phyloP scores from a whole-genome alignment of 2,888 invertebrate species.

The Slavum lentiscoides region DNA sequence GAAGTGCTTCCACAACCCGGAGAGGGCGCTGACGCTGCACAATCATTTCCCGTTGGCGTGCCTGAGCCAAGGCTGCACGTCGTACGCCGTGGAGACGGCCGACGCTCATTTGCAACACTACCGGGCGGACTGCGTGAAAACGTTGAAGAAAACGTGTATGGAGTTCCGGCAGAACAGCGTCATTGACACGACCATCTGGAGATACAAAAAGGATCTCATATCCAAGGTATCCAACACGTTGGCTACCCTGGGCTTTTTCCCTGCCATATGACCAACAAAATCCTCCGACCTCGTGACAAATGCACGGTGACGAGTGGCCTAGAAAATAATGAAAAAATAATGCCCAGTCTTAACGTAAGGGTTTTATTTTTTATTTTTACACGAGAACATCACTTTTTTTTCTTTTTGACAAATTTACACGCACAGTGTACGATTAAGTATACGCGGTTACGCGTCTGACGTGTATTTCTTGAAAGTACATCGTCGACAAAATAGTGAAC shows the following conservation, averaged over 20 bases:
- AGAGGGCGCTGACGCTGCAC: constrained; percentile 83
- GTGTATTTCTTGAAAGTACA: too few relatives aligned
- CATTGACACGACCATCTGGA: constrained; percentile 85
- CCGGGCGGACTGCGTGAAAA: constrained; percentile 87
- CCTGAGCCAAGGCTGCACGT: constrained; percentile 77
- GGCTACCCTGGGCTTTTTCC: constrained; percentile 72
- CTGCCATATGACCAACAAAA: constrained; percentile 1
- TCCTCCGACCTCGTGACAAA: too few relatives aligned
- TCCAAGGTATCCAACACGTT: constrained; percentile 72
- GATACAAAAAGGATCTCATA: constrained; percentile 78
- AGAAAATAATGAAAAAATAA: too few relatives aligned
- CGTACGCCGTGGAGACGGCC: constrained; percentile 78
- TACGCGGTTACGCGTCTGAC: too few relatives aligned
- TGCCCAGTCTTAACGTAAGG: too few relatives aligned
- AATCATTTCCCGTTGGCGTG: constrained; percentile 92
- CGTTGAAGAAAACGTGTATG: constrained; percentile 80
- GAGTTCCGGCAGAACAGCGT: constrained; percentile 81
- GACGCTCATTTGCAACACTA: constrained; percentile 92
- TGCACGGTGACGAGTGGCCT: too few relatives aligned
- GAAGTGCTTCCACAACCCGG: constrained; percentile 92
- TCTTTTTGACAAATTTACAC: too few relatives aligned
- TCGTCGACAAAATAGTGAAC: too few relatives aligned
- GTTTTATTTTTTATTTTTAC: too few relatives aligned
- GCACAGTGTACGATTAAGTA: too few relatives aligned
- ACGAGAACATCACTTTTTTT: too few relatives aligned